Base-by-base conservation (phyloP, 2,888 invertebrate species). In the Diadegma fenestrale region DNA sequence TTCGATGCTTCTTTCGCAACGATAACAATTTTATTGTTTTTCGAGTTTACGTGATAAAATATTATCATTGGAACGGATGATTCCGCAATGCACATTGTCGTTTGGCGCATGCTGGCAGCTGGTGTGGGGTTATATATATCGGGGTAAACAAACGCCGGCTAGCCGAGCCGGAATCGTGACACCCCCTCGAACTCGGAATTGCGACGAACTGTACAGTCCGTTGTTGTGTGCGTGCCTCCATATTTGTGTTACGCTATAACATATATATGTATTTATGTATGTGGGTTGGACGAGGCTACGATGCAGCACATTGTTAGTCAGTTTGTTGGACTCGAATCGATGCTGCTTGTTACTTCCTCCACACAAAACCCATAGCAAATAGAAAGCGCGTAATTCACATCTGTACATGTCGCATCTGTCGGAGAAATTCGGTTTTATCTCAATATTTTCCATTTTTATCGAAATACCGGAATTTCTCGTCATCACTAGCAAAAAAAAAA, bases 301-400 rank as follows among this genome's bases (percentile, higher is more conserved):
- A 85, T 85, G 79, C 80, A 80, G 80, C 73, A 69, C 82, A 86
- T 86, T 86, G 85, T 86, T 80, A 82, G 80, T 85, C 81, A 82
- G 85, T 86, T 86, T 80, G 85, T 86, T 82, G 85, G 80, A 77
- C 85, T 86, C 85, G 63, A 85, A 82, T 82, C 85, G 82, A 82
- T 86, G 77, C 73, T 83, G 61, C 51, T 72, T 58, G 41, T 72
- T 33, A 78, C 78, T 78, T 78, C 78, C 78, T 78, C 54, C 51
- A 43, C 30, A 58, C 51, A 69, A 43, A 68, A 45, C 19, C 19
- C 30, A 19, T 19, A 17, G 64, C 41, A 12, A 43, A 68, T 37
- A 79, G 51, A 72, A 63, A 68, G 73, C 66, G 66, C 45, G 75
- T 75, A 61, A 68, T 80, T 48, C 66, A 37, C 51, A 66, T 51